Conservation (phyloP, 2,797 vertebrate genomes). For the Serranus cabrilla region DNA sequence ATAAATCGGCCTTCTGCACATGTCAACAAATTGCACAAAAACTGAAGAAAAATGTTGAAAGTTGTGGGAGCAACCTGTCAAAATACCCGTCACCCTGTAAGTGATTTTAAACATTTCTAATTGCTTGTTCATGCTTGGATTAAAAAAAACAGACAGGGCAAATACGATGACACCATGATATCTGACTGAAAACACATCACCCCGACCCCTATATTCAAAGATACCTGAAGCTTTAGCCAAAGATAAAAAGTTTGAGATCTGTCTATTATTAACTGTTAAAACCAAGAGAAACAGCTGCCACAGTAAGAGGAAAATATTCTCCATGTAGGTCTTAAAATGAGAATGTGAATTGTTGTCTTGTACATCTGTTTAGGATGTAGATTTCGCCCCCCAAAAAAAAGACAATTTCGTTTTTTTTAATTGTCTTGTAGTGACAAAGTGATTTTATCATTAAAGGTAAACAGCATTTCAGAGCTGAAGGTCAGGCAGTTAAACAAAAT, state of each 20-base stretch:
- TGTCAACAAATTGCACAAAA: slow-evolving; percentile 30
- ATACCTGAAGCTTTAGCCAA: neutral
- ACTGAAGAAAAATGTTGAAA: slow-evolving; percentile 11
- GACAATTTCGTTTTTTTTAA: too few relatives aligned
- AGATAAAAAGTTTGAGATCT: neutral
- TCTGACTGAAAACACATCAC: neutral
- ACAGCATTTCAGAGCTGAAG: neutral
- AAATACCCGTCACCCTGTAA: neutral
- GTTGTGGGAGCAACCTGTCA: neutral
- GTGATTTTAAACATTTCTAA: neutral
- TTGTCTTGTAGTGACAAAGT: neutral
- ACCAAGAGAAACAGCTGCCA: neutral
- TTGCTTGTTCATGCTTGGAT: neutral
- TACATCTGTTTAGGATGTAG: neutral
- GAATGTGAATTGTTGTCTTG: neutral
- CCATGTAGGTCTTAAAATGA: neutral
- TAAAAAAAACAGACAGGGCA: neutral
- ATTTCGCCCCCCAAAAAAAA: neutral
- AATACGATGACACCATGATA: neutral
- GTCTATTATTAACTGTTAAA: neutral
- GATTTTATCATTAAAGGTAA: neutral
- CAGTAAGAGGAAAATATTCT: neutral
- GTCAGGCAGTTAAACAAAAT: neutral
- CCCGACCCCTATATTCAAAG: neutral
- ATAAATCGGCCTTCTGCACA: slow-evolving; percentile 22